These are phyloP conservation scores for Carcina quercana DNA, from an alignment of 2,888 invertebrate genomes.

Conservation along the genomic window DNA sequence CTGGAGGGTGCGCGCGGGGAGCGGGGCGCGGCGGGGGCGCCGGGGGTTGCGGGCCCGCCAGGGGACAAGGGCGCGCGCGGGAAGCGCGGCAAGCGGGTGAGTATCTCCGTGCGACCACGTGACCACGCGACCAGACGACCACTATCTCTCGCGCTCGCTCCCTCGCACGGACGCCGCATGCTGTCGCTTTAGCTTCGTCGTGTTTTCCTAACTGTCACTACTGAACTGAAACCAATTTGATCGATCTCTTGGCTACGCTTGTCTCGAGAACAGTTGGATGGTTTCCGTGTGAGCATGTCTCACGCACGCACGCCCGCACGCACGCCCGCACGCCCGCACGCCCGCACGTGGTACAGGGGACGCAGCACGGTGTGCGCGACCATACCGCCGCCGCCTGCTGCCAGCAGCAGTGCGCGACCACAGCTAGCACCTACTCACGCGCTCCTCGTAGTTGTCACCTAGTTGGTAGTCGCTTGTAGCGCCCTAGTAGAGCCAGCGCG, in stretches of 20 bases:
- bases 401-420: neutral
- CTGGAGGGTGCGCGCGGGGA: constrained; percentile 81
- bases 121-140: constrained; percentile 6
- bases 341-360: neutral
- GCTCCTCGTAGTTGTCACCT: neutral
- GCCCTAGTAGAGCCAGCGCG: no score
- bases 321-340: neutral
- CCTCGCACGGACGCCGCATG: neutral
- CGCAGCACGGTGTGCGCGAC: neutral
- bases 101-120: constrained; percentile 4
- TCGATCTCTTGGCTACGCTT: no score
- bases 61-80: constrained; percentile 95
- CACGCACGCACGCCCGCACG: no score
- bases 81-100: constrained; percentile 95
- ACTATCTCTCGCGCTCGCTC: constrained; percentile 7
- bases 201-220: neutral
- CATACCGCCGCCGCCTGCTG: neutral
- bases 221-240: no score
- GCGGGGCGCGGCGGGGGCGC: constrained; percentile 85
- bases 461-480: no score
- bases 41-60: constrained; percentile 82
- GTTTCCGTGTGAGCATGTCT: no score
- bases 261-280: no score
- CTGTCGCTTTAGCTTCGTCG: neutral
- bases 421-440: neutral